phyloP scores from a whole-genome alignment of 2,888 invertebrate species.

The Macrophya alboannulata region DNA sequence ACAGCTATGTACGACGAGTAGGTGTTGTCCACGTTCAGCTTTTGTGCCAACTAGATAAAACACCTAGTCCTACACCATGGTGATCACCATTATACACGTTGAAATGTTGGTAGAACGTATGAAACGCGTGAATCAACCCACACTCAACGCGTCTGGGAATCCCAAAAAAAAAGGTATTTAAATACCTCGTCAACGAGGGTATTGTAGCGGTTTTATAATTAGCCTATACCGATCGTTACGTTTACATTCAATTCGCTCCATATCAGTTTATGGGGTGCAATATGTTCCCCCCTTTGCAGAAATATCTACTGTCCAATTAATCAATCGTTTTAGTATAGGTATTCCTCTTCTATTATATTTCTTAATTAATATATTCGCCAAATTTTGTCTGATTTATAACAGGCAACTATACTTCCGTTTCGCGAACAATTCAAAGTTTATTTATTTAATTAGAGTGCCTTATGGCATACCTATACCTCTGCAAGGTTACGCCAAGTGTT shows the following conservation, averaged over 20 bases:
- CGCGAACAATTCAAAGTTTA: constrained; percentile 24
- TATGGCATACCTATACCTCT: not conserved
- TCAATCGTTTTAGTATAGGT: not conserved
- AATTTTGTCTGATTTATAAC: constrained; percentile 58
- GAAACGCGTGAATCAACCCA: not conserved
- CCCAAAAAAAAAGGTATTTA: not conserved
- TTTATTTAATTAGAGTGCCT: constrained; percentile 19
- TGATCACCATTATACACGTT: not conserved
- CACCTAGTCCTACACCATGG: not conserved
- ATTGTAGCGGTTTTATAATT: constrained; percentile 71
- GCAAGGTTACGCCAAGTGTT: not conserved
- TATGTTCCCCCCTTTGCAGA: constrained; percentile 46
- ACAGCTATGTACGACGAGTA: constrained; percentile 1
- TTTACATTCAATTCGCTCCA: constrained; percentile 34
- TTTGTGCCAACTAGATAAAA: not conserved
- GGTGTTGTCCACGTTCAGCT: not conserved
- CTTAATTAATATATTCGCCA: constrained; percentile 62
- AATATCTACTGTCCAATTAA: not conserved
- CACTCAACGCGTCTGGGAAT: not conserved
- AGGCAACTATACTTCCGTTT: not conserved
- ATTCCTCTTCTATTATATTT: not conserved
- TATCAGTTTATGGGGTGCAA: constrained; percentile 30
- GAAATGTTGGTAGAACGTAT: not conserved
- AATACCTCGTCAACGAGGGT: constrained; percentile 68
- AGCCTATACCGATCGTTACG: constrained; percentile 55